Evolutionary conservation across 2,888 invertebrate species (phyloP), one percentile per base, ranked within the genome.

Genomic region (Bedellia somnulentella): DNA sequence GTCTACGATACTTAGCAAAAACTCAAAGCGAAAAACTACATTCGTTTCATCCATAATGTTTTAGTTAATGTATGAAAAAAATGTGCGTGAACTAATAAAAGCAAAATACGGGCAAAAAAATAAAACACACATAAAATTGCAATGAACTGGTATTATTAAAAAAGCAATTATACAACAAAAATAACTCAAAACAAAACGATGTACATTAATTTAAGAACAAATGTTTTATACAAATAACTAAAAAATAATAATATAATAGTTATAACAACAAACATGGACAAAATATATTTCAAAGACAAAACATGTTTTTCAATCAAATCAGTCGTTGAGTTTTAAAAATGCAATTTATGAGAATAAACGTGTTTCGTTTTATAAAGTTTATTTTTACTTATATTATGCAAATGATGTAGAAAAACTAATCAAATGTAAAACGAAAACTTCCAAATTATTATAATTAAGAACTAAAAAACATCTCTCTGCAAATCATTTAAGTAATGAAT

Each of bases 151-250:
- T 83, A 82, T 82, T 82, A 83, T 83, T 81, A 81, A 81, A 81
- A 80, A 83, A 82, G 82, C 81, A 82, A 81, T 78, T 82, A 81
- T 81, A 83, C 83, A 82, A 83, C 83, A 82, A 82, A 80, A 80
- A 80, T 80, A 81, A 82, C 79, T 79, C 79, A 81, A 82, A 83
- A 82, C 81, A 83, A 83, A 83, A 83, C 82, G 82, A 82, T 82
- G 81, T 82, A 82, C 82, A 82, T 81, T 81, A 82, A 82, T 82
- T 82, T 82, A 82, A 82, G 81, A 82, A 82, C 82, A 81, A 82
- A 82, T 79, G 80, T 80, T 80, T 81, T 80, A 80, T 80, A 81
- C 81, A 81, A 80, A 79, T 79, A 79, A 79, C 80, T 80, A 80
- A 79, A 80, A 78, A 79, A 80, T 24, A 6, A 25, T 24, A 24